These are phyloP conservation scores for Anhinga anhinga DNA, from an alignment of 2,113 vertebrate genomes.

Conservation along the genomic window DNA sequence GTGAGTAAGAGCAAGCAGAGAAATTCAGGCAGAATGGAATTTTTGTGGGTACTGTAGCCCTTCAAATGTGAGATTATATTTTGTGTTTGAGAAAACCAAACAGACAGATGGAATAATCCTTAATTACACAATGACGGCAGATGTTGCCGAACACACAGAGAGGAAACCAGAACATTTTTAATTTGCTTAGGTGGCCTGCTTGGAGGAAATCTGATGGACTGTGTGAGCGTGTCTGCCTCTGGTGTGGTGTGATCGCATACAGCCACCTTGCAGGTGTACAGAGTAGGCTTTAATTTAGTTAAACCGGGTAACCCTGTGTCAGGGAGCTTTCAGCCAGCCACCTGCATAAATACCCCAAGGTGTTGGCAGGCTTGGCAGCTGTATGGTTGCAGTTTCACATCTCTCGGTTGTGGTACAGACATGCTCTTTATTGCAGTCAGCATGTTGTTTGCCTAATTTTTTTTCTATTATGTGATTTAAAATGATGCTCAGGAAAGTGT, in stretches of 20 bases:
- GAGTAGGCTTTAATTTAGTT: neutral
- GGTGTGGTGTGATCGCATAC: neutral
- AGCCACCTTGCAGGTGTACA: neutral
- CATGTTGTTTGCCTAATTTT: neutral
- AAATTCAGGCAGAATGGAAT: neutral
- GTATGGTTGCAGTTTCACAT: neutral
- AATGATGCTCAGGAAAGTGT: neutral
- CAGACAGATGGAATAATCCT: rapidly evolving
- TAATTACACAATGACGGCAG: neutral
- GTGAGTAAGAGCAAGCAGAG: neutral
- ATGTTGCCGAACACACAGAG: neutral
- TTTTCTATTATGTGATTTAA: neutral
- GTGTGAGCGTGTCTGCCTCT: neutral
- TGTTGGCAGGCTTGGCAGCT: neutral
- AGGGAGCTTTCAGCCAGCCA: neutral
- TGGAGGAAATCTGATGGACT: neutral
- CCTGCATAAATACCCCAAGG: neutral
- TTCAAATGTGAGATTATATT: neutral
- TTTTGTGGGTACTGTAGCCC: neutral
- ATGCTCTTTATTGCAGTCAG: neutral
- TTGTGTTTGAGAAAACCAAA: neutral
- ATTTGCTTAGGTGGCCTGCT: neutral
- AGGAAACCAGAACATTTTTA: neutral
- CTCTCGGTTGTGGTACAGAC: neutral
- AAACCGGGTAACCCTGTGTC: neutral